Conservation (phyloP, 2,888 invertebrate species). For the Hypomecis atomaria region DNA sequence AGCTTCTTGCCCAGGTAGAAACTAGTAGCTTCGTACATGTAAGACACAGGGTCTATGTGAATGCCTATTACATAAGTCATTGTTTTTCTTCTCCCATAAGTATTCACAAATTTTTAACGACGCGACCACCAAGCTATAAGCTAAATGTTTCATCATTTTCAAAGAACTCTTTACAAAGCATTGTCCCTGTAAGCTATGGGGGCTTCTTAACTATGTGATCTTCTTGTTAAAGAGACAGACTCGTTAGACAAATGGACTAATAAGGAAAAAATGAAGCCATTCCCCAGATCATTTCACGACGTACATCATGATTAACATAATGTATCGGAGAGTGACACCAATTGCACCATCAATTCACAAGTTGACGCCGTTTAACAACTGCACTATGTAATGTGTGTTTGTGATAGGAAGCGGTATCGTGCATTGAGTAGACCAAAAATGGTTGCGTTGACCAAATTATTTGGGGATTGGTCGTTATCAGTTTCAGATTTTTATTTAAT, state of each 20-base stretch:
- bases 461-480: not conserved
- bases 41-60: no score
- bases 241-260: not conserved
- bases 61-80: no score
- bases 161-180: no score
- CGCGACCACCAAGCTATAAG: no score
- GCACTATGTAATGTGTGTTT: slow-evolving; percentile 19
- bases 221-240: not conserved
- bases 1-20: no score
- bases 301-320: slow-evolving; percentile 20
- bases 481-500: no score
- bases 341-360: slow-evolving; percentile 41
- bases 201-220: not conserved
- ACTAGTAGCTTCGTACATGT: no score
- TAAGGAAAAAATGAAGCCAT: slow-evolving; percentile 17
- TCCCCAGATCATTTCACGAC: slow-evolving; percentile 22
- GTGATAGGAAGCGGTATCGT: not conserved
- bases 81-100: no score
- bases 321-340: slow-evolving; percentile 9
- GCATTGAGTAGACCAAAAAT: not conserved
- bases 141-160: no score
- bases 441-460: not conserved
- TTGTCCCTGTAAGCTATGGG: no score
- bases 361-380: slow-evolving; percentile 31
- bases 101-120: no score